Base-by-base conservation (phyloP, 2,113 vertebrate species). In the Bucco capensis region DNA sequence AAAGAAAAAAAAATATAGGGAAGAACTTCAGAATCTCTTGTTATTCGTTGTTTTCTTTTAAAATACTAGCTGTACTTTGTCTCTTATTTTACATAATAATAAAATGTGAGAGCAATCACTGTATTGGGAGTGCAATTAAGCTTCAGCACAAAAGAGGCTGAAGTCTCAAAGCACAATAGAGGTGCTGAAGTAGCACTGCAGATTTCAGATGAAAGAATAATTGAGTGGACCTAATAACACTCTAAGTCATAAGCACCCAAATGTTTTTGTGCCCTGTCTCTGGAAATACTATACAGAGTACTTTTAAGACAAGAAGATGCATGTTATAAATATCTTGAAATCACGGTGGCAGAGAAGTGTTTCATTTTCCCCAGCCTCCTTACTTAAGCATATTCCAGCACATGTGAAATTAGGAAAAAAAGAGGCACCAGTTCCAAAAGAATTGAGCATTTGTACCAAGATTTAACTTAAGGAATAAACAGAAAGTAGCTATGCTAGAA, bases 31-130 rank as follows among this genome's bases (percentile, higher is more conserved):
- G 35, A 57, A 19, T 46, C 7, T 84, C 58, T 66, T 62, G 49
- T 76, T 77, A 76, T 88, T 76, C 33, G 78, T 75, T 83, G 86
- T 38, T 83, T 87, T 93, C n/a, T 76, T 89, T 93, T 69, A 49
- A 86, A 89, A 90, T 89, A 28, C 5, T 64, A 46, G 44, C 18
- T 33, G 65, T 64, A 75, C 21, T 74, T 86, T 88, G 57, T 83
- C 44, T 56, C 35, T 84, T 75, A 69, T 88, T 93, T 94, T 86
- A 70, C 70, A 65, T 82, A 65, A 89, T 49, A 89, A 82, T 57
- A 82, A 93, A 82, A 89, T 44, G 40, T 42, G 66, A 84, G 77
- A 89, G 62, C 49, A 93, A 75, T 89, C 77, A 56, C 4, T 6
- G 73, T 50, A 57, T 27, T 86, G 57, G 18, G 24, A 78, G 44